A percentile compares a stretch with the other conserved stretches of the same genome.
Evolutionary conservation across 2,797 vertebrate species (phyloP).

Genomic region (Urosaurus nigricauda): DNA sequence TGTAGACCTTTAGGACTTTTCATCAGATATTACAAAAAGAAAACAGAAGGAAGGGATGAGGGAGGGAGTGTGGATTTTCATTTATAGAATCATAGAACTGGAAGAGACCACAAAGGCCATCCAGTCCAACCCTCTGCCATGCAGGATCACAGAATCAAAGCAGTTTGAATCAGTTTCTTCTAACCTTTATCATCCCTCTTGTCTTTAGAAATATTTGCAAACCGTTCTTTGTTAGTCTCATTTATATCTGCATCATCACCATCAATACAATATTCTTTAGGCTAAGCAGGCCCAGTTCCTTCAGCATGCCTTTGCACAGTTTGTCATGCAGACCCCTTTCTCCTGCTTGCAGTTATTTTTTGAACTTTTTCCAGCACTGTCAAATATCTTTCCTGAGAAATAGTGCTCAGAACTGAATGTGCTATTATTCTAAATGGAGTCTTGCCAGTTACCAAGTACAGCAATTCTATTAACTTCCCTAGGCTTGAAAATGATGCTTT

Average conservation of each 20-base stretch:
- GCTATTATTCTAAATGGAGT: constrained; percentile 32
- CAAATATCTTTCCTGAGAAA: constrained; percentile 14
- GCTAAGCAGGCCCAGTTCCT: neutral
- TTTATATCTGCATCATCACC: neutral
- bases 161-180: neutral
- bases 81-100: neutral
- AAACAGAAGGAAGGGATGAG: no score
- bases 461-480: neutral
- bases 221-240: neutral
- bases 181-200: neutral
- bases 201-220: constrained; percentile 6
- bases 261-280: neutral
- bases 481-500: neutral
- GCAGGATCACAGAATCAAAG: no score
- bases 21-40: no score
- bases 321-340: neutral
- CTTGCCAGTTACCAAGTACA: constrained; percentile 25
- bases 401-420: constrained; percentile 19
- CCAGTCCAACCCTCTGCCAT: no score
- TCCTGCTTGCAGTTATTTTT: neutral
- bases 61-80: neutral
- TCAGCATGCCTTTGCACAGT: neutral
- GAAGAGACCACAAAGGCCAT: no score
- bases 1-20: no score
- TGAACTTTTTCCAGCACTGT: neutral